phyloP scores from a whole-genome alignment of 2,797 vertebrate genomes.

The Anguilla obscura region DNA sequence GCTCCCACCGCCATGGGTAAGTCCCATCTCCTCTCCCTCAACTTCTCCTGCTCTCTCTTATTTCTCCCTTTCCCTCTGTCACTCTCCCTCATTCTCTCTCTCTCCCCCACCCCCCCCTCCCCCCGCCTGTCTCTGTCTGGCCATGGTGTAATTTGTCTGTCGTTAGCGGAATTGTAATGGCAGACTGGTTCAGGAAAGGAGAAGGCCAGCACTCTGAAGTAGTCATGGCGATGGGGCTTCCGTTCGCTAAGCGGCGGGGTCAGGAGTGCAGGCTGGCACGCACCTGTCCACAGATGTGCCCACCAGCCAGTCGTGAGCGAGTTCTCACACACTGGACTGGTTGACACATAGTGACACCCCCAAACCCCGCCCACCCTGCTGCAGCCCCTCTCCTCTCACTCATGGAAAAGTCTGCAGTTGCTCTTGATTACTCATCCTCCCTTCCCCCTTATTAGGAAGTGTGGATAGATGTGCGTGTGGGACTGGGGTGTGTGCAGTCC shows the following conservation, averaged over 20 bases:
- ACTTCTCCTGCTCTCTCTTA: background rate
- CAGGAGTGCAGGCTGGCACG: constrained; percentile 50
- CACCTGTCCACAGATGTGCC: constrained; percentile 44
- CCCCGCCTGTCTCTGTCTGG: background rate
- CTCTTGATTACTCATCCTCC: constrained; percentile 42
- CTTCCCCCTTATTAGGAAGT: constrained; percentile 39
- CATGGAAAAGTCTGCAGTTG: constrained; percentile 54
- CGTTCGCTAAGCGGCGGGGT: constrained; percentile 51
- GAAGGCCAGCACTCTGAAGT: background rate
- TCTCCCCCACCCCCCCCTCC: background rate
- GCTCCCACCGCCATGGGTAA: constrained; percentile 82
- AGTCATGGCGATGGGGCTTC: constrained; percentile 47
- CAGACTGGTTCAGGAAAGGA: constrained; percentile 64
- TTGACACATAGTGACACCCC: background rate
- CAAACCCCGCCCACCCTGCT: background rate
- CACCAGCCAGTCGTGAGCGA: background rate
- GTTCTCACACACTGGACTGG: background rate
- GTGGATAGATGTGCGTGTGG: constrained; percentile 3
- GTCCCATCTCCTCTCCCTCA: constrained; percentile 17
- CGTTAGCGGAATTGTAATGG: constrained; percentile 54
- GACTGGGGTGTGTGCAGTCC: background rate
- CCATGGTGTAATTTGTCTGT: constrained; percentile 61
- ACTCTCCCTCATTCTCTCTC: constrained; percentile 15
- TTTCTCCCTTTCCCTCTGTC: constrained; percentile 16
- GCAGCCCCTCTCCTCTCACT: constrained; percentile 30